Conservation (phyloP, 2,888 invertebrate species). For the Oxycera nigricornis region DNA sequence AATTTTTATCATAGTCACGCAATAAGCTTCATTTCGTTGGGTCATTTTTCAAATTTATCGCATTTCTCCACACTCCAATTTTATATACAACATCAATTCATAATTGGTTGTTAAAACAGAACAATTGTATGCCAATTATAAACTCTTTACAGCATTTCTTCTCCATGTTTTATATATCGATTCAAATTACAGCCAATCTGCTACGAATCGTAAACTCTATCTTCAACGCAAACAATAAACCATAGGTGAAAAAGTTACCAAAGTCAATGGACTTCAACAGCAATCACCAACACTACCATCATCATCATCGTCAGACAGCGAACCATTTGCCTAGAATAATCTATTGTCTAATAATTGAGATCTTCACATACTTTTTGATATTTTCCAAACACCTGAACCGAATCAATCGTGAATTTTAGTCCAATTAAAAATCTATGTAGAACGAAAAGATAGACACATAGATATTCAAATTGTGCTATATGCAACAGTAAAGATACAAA, state of each 20-base stretch:
- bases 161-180: too few species aligned
- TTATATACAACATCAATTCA: too few species aligned
- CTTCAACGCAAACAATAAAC: conserved; percentile 34
- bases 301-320: too few species aligned
- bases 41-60: too few species aligned
- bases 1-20: too few species aligned
- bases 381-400: conserved; percentile 52
- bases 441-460: background rate
- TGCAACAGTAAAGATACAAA: background rate
- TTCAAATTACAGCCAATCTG: too few species aligned
- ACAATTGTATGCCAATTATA: too few species aligned
- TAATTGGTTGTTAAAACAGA: too few species aligned
- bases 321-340: conserved; percentile 49
- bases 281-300: conserved; percentile 50
- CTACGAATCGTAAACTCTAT: too few species aligned
- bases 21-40: too few species aligned
- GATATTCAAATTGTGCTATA: background rate
- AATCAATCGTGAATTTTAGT: conserved; percentile 49
- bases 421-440: conserved; percentile 43
- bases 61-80: too few species aligned
- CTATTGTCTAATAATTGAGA: conserved; percentile 54
- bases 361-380: conserved; percentile 53
- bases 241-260: conserved; percentile 43
- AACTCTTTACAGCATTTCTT: too few species aligned
- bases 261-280: conserved; percentile 43